Percentiles rank a stretch among this genome's conserved stretches.
Evolutionary conservation across 2,888 invertebrate species (phyloP).

Genomic region (Tetanocera ferruginea): DNA sequence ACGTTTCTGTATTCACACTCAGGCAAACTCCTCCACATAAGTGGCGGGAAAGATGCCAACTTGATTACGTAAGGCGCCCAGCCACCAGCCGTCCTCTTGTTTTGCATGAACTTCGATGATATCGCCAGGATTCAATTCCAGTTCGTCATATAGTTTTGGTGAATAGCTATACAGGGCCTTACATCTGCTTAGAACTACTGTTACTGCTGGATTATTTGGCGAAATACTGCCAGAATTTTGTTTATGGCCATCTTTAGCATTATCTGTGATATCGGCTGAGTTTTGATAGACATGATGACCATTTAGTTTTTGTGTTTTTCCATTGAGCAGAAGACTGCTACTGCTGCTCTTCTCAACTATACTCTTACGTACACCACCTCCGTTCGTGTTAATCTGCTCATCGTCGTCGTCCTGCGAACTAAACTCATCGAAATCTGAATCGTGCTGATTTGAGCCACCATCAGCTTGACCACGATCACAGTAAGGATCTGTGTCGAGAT

Average conservation of each 20-base stretch:
- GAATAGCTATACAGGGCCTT: conserved; percentile 89
- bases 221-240: neutral
- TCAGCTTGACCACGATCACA: conserved; percentile 73
- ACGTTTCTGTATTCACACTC: neutral
- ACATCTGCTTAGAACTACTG: conserved; percentile 77
- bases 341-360: conserved; percentile 46
- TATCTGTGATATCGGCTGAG: neutral
- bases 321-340: neutral
- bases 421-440: conserved; percentile 89
- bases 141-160: conserved; percentile 89
- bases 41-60: conserved; percentile 95
- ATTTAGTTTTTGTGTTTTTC: conserved; percentile 14
- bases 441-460: conserved; percentile 88
- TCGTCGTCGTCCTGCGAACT: conserved; percentile 80
- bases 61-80: conserved; percentile 83
- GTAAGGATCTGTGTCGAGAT: conserved; percentile 56
- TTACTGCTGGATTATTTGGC: neutral
- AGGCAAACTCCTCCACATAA: conserved; percentile 86
- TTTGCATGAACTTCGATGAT: conserved; percentile 90
- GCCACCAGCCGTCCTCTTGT: conserved; percentile 96
- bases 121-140: conserved; percentile 83
- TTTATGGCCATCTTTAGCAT: neutral
- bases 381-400: conserved; percentile 56
- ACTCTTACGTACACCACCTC: conserved; percentile 41
- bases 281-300: conserved; percentile 37